phyloP scores from a whole-genome alignment of 2,888 invertebrate species.

The Drosophila cyrtoloma region DNA sequence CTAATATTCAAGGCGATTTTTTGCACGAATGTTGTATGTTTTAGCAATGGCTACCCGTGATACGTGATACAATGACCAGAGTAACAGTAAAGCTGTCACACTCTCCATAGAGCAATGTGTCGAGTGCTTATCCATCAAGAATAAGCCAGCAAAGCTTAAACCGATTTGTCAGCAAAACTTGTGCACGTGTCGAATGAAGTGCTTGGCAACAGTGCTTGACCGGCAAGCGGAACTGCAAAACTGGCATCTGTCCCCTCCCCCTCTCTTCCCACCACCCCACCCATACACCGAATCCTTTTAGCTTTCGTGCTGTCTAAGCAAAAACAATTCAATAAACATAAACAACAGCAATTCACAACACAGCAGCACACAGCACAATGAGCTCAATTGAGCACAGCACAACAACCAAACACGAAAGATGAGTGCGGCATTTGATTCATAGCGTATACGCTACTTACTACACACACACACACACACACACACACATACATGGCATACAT shows the following conservation, averaged over 20 bases:
- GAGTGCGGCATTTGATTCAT: conserved; percentile 25
- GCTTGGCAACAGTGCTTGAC: conserved; percentile 54
- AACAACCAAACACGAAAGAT: conserved; percentile 3
- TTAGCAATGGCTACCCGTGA: conserved; percentile 3
- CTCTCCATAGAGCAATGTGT: background rate
- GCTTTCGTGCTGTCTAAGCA: conserved; percentile 51
- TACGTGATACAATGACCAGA: conserved; percentile 57
- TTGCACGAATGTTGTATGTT: background rate
- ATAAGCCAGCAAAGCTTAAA: conserved; percentile 10
- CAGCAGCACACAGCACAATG: conserved; percentile 17
- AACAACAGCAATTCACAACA: conserved; percentile 28
- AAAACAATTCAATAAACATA: conserved; percentile 51
- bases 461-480: conserved; percentile 7
- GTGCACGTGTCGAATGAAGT: conserved; percentile 64
- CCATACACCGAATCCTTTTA: background rate
- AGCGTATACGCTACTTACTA: conserved; percentile 45
- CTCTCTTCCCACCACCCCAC: background rate
- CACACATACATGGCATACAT: background rate
- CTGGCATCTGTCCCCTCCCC: conserved; percentile 4
- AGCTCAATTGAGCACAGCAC: conserved; percentile 43
- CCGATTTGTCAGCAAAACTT: conserved; percentile 54
- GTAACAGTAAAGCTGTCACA: conserved; percentile 4
- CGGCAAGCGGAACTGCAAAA: conserved; percentile 21
- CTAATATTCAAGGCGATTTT: background rate
- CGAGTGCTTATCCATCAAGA: conserved; percentile 25